Conservation (phyloP, 1,140 invertebrate species). For the Solenopsis fugax region DNA sequence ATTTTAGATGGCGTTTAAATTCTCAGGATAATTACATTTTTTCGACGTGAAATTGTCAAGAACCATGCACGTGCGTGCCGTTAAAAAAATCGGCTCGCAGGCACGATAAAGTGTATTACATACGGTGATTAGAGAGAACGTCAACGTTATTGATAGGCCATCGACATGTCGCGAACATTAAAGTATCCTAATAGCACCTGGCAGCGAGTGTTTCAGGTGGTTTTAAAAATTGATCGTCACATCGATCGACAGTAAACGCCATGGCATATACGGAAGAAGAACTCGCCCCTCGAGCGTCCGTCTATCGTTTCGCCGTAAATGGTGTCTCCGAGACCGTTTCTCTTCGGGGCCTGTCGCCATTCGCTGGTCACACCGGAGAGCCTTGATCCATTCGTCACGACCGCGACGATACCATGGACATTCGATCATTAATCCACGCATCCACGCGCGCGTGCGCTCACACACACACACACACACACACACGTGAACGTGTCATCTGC, state of each 20-base stretch:
- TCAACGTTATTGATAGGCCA: background rate
- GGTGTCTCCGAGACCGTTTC: conserved; percentile 48
- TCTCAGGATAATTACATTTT: background rate
- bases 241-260: conserved; percentile 54
- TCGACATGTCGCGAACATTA: background rate
- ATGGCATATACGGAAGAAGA: conserved; percentile 32
- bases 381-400: conserved; percentile 57
- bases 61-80: background rate
- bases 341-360: conserved; percentile 45
- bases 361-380: conserved; percentile 19
- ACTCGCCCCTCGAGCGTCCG: conserved; percentile 46
- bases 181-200: conserved; percentile 19
- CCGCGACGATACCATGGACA: conserved; percentile 39
- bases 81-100: background rate
- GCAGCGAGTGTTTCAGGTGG: conserved; percentile 20
- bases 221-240: conserved; percentile 51
- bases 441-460: background rate
- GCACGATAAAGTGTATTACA: background rate
- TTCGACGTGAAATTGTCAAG: background rate
- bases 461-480: no score
- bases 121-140: background rate
- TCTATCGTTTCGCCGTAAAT: conserved; percentile 59
- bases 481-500: background rate
- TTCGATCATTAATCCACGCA: conserved; percentile 50
- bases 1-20: background rate